These are phyloP conservation scores for Rhogogaster chlorosoma DNA, from an alignment of 2,888 invertebrate genomes.

Conservation along the genomic window DNA sequence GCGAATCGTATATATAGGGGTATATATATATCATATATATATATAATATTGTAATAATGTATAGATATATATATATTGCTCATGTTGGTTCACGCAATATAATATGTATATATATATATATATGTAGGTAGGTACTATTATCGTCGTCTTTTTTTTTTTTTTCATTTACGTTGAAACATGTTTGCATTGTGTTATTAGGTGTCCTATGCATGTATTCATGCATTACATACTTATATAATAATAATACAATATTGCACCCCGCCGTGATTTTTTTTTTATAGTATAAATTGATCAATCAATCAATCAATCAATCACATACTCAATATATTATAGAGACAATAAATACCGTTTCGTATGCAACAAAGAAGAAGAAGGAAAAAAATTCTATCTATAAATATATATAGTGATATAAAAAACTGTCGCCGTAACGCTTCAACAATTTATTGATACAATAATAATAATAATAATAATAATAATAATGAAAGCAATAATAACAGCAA, in stretches of 20 bases:
- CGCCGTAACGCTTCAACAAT: slow-evolving; percentile 36
- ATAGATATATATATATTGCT: not conserved
- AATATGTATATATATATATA: slow-evolving; percentile 50
- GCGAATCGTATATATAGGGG: not conserved
- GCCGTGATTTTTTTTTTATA: not conserved
- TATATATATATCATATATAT: no score
- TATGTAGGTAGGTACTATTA: not conserved
- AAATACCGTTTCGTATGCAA: no score
- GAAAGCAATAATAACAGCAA: not conserved
- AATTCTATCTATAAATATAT: not conserved
- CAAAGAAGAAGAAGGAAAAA: no score
- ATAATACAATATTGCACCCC: not conserved
- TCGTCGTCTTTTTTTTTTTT: not conserved
- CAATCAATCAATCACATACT: no score
- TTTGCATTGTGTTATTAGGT: not conserved
- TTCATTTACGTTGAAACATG: not conserved
- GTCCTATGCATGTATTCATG: not conserved
- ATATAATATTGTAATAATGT: slow-evolving; percentile 41
- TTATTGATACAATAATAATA: slow-evolving; percentile 46
- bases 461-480: slow-evolving; percentile 39
- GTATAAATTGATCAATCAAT: no score
- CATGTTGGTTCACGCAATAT: no score
- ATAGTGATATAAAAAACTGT: not conserved
- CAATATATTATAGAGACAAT: no score
- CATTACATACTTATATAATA: not conserved